Conservation (phyloP, 1,140 invertebrate genomes). For the Steinernema khuongi region DNA sequence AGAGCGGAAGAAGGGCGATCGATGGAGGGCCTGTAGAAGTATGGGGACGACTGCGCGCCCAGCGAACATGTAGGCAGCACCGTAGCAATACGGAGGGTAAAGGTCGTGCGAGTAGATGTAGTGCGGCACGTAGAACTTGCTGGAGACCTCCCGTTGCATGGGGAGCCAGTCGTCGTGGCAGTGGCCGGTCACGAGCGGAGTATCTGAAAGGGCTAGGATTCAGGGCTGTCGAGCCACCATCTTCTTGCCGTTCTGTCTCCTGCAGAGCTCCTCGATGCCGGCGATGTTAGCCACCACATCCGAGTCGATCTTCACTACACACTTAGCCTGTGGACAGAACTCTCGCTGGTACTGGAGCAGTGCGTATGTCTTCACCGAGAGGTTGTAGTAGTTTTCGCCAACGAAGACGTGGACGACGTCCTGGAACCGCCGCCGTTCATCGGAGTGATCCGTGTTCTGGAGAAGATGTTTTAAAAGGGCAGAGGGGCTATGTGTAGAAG, state of each 20-base stretch:
- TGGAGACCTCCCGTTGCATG: background rate
- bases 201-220: background rate
- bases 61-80: background rate
- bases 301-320: background rate
- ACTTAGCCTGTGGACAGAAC: background rate
- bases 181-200: background rate
- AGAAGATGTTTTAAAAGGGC: no score
- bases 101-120: background rate
- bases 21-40: background rate
- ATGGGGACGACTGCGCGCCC: background rate
- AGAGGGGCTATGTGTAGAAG: no score
- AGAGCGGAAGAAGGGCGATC: background rate
- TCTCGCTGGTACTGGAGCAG: background rate
- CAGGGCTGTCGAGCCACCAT: background rate
- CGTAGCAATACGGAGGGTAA: background rate
- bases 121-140: background rate
- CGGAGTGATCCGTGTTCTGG: no score
- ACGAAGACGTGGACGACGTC: background rate
- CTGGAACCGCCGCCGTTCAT: background rate
- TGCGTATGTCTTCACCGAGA: background rate
- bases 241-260: background rate
- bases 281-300: background rate
- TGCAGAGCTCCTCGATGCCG: background rate
- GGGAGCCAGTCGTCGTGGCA: background rate
- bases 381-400: constrained; percentile 1